Conservation (phyloP, 2,113 vertebrate species). For the Donacobius atricapilla region DNA sequence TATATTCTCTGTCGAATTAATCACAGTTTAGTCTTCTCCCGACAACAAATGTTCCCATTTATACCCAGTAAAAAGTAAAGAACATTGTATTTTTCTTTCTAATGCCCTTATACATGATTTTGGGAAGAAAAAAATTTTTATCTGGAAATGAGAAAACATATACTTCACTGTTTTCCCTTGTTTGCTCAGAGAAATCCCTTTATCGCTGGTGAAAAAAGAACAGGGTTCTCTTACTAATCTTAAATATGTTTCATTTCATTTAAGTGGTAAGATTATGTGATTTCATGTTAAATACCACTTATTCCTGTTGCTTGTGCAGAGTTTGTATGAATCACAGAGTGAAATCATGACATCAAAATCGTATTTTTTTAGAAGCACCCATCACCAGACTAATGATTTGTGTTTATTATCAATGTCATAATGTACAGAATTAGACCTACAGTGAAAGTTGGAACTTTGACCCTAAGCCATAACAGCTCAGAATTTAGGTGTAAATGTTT, state of each 20-base stretch:
- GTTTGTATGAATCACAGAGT: neutral
- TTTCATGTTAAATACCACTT: neutral
- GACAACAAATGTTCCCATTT: neutral
- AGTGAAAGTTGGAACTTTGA: neutral
- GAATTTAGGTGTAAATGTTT: neutral
- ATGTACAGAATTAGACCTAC: neutral
- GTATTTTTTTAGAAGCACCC: neutral
- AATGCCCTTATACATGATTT: neutral
- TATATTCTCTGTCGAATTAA: neutral
- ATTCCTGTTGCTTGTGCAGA: accelerated
- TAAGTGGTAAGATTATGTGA: neutral
- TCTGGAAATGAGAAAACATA: neutral
- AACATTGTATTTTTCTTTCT: neutral
- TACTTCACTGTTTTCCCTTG: neutral
- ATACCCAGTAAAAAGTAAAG: neutral
- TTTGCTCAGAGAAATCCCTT: neutral
- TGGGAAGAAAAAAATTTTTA: neutral
- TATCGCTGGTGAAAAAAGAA: neutral
- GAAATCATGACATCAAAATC: neutral
- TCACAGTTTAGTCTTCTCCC: neutral
- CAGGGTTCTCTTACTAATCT: neutral
- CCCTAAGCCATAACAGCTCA: neutral
- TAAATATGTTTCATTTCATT: neutral
- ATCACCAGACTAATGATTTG: neutral
- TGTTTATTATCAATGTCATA: neutral